Percentiles rank a stretch among this genome's conserved stretches.
Conservation (phyloP, 2,797 vertebrate genomes). For the Notolabrus celidotus region DNA sequence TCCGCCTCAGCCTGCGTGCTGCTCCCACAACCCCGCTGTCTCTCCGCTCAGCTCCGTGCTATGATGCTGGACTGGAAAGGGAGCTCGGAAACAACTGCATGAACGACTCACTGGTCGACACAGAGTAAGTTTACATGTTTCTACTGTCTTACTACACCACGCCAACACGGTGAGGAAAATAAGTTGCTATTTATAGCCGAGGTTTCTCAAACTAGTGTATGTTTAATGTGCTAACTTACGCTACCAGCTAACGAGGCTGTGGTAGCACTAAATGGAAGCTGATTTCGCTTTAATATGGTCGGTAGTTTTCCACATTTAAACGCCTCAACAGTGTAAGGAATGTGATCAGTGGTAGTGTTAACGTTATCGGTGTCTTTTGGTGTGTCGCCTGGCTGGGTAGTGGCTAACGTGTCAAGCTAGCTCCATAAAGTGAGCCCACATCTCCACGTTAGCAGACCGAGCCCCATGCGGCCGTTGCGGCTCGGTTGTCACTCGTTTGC, state of each 20-base stretch:
- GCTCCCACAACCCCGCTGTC: conserved; percentile 17
- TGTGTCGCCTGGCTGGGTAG: conserved; percentile 15
- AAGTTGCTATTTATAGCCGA: conserved; percentile 61
- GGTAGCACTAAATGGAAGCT: background rate
- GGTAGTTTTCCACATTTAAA: background rate
- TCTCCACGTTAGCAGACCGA: conserved; percentile 57
- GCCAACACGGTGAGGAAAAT: conserved; percentile 14
- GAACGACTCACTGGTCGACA: conserved; percentile 41
- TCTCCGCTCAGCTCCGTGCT: conserved; percentile 37
- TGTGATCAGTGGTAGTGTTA: conserved; percentile 9
- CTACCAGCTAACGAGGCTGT: conserved; percentile 50
- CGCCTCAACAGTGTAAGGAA: conserved; percentile 36
- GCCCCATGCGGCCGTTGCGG: conserved; percentile 56
- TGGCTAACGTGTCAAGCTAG: conserved; percentile 63
- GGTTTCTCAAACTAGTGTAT: conserved; percentile 27
- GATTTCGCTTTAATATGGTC: background rate
- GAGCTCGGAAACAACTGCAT: conserved; percentile 41
- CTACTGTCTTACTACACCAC: conserved; percentile 11
- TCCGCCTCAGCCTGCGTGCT: conserved; percentile 29
- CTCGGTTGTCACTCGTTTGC: conserved; percentile 61
- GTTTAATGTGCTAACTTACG: conserved; percentile 43
- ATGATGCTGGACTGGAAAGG: conserved; percentile 64
- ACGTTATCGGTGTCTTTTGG: conserved; percentile 6
- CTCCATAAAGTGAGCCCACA: conserved; percentile 46
- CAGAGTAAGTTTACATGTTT: conserved; percentile 67